Conservation (phyloP, 2,113 vertebrate species). For the Gulo gulo region DNA sequence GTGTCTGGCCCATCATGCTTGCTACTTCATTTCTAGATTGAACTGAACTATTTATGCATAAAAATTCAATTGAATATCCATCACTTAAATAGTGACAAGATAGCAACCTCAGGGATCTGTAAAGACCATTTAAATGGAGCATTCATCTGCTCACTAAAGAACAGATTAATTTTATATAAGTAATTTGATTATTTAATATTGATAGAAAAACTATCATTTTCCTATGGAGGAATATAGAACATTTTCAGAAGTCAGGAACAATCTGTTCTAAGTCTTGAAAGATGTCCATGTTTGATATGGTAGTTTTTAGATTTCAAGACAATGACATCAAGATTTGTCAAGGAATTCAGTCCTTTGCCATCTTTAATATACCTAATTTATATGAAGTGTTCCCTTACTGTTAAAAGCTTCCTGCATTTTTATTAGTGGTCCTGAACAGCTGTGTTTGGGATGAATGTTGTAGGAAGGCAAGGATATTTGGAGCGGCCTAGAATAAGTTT, state of each 20-base stretch:
- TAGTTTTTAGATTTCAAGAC: not conserved
- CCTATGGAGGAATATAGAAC: constrained; percentile 7
- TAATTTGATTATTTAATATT: constrained; percentile 61
- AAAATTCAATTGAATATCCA: constrained; percentile 64
- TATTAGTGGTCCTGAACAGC: not conserved
- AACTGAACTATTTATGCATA: constrained; percentile 64
- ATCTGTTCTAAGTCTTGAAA: constrained; percentile 21
- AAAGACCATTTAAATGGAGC: constrained; percentile 50
- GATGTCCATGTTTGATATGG: not conserved
- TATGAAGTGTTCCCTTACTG: not conserved
- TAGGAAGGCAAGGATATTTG: not conserved
- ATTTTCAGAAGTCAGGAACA: constrained; percentile 48
- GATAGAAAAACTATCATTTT: constrained; percentile 21
- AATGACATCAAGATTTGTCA: not conserved
- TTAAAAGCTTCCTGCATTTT: constrained; percentile 19
- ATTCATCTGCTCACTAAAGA: constrained; percentile 52
- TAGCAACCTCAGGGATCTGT: constrained; percentile 52
- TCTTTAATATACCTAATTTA: constrained; percentile 40
- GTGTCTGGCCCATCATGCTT: constrained; percentile 5
- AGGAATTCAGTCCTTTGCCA: constrained; percentile 22
- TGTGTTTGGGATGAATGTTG: not conserved
- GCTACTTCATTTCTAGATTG: constrained; percentile 1
- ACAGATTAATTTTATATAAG: constrained; percentile 52
- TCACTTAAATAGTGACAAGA: constrained; percentile 59
- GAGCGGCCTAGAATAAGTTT: not conserved